phyloP scores from a whole-genome alignment of 1,140 invertebrate genomes.

The Heliconius eleuchia region DNA sequence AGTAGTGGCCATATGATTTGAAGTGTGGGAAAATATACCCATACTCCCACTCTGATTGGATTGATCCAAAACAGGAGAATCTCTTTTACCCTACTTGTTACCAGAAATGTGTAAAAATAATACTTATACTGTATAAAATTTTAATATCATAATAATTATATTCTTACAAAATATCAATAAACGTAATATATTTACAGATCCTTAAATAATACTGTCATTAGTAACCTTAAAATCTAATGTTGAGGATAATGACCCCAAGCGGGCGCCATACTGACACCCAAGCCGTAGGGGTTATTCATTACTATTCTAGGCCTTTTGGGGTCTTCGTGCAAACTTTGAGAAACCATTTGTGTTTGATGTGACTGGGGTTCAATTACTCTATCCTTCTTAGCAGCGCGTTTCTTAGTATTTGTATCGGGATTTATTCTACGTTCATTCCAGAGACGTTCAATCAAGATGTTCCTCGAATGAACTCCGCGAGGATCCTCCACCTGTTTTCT shows the following conservation, averaged over 20 bases:
- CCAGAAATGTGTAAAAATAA: neutral
- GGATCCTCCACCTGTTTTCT: conserved; percentile 58
- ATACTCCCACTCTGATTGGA: too few relatives aligned
- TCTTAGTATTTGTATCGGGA: conserved; percentile 54
- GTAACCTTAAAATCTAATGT: conserved; percentile 36
- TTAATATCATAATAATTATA: neutral
- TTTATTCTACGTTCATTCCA: conserved; percentile 62
- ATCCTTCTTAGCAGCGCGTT: conserved; percentile 60
- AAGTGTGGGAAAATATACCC: too few relatives aligned
- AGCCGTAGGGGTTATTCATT: conserved; percentile 57
- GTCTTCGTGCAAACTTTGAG: conserved; percentile 55
- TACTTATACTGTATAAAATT: neutral
- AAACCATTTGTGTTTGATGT: conserved; percentile 30
- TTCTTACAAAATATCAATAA: conserved; percentile 21
- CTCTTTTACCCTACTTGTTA: too few relatives aligned
- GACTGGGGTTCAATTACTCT: conserved; percentile 42
- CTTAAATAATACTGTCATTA: conserved; percentile 19
- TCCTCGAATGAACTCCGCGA: conserved; percentile 49
- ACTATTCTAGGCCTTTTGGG: conserved; percentile 45
- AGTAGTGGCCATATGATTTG: too few relatives aligned
- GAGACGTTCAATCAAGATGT: conserved; percentile 53
- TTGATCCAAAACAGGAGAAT: too few relatives aligned
- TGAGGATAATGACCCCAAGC: conserved; percentile 67
- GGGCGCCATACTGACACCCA: conserved; percentile 54
- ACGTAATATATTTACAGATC: conserved; percentile 24